Evolutionary conservation across 2,888 invertebrate genomes (phyloP), one percentile per base, ranked within the genome.

Genomic region (Drepana falcataria): DNA sequence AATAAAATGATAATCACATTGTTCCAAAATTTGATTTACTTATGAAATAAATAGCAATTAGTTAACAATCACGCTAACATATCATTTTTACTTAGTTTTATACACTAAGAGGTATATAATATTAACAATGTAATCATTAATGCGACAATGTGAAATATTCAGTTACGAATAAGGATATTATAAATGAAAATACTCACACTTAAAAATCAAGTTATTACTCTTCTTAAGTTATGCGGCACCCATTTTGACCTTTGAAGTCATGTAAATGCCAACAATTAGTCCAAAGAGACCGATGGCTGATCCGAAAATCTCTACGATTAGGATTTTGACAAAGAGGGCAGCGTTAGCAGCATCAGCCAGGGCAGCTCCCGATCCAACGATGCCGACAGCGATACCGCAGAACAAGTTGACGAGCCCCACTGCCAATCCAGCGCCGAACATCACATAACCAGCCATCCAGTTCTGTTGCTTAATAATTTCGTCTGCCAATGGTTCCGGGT

Each of bases 251-350:
- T 94, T 95, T 64, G 96, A 95, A 59, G 95, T 95, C 96, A 97
- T 96, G 83, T 97, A 97, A 84, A 99, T 98, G 66, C 99, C 98
- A 64, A 99, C 98, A 85, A 99, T 99, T 55, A 99, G 93, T 55
- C 99, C 99, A 86, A 99, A 99, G 35, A 99, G 94, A 77, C 99
- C 99, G 79, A 99, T 99, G 73, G 99, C 99, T 77, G 98, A 98
- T 57, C 98, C 99, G 81, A 99, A 99, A 88, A 99, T 99, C 91
- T 99, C 99, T 49, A 99, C 96, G 83, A 99, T 99, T 48, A 99
- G 93, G 83, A 99, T 98, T 89, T 99, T 99, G 53, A 99, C 99
- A 78, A 99, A 99, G 4, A 99, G 93, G 2, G 96, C 94, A 33
- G 98, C 95, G 81, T 99, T 98, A 48, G 99, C 99, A 40, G 99